Evolutionary conservation across 2,797 vertebrate species (phyloP).

Genomic region (Psittacula echo): DNA sequence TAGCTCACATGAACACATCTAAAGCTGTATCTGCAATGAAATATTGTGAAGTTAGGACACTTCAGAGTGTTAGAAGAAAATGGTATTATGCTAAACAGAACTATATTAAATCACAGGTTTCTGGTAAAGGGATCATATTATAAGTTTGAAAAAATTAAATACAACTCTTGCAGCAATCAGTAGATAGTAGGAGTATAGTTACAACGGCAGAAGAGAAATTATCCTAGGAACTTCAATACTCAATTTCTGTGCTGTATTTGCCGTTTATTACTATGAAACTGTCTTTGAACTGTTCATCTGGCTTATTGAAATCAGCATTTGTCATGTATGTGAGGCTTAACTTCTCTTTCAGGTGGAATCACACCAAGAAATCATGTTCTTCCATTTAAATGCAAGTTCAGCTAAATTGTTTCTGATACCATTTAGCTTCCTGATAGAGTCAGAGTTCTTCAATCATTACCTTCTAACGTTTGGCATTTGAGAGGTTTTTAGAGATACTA

Average conservation of each 20-base stretch:
- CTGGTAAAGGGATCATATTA: not conserved
- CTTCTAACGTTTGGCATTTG: not conserved
- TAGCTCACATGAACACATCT: slow-evolving; percentile 12
- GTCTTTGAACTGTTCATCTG: not conserved
- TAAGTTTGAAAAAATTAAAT: not conserved
- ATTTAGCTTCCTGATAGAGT: not conserved
- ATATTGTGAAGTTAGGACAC: not conserved
- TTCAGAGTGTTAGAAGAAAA: slow-evolving; percentile 29
- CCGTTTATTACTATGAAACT: not conserved
- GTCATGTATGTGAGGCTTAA: not conserved
- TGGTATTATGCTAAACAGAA: slow-evolving; percentile 3
- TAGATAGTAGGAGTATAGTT: not conserved
- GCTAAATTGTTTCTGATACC: not conserved
- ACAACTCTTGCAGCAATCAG: not conserved
- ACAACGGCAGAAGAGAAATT: not conserved
- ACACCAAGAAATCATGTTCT: not conserved
- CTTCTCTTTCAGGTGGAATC: not conserved
- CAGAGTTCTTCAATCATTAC: not conserved
- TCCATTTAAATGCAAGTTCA: not conserved
- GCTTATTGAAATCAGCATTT: not conserved
- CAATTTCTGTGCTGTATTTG: not conserved
- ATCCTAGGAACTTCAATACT: not conserved
- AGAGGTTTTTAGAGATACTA: not conserved
- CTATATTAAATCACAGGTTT: not conserved
- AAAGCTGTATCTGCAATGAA: slow-evolving; percentile 30